phyloP scores from a whole-genome alignment of 1,140 invertebrate genomes.

The Nebria ingens region DNA sequence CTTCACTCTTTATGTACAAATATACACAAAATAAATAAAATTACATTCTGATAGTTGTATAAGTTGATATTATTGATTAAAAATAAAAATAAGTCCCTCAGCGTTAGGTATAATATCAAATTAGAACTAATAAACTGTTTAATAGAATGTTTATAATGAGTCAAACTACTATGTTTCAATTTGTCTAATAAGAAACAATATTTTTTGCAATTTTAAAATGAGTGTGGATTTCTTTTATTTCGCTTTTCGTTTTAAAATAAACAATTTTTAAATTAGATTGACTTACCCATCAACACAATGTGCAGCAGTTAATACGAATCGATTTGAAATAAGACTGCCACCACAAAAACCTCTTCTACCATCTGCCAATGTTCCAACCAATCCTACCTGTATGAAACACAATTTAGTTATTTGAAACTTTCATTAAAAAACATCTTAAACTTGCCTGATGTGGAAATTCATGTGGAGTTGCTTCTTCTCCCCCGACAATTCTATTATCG shows the following conservation, averaged over 20 bases:
- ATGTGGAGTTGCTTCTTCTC: conserved; percentile 26
- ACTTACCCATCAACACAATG: conserved; percentile 37
- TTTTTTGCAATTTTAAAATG: not conserved
- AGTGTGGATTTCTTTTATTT: not conserved
- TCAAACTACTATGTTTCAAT: not conserved
- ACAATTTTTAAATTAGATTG: not conserved
- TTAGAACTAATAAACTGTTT: not conserved
- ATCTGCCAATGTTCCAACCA: not conserved
- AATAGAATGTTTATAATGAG: not conserved
- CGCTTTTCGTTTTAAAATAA: not conserved
- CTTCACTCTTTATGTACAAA: conserved; percentile 6
- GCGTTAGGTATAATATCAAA: not conserved
- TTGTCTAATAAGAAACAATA: not conserved
- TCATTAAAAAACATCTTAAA: not conserved
- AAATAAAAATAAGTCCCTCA: not conserved
- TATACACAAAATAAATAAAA: not conserved
- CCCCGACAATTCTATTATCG: conserved; percentile 24
- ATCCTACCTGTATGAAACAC: not conserved
- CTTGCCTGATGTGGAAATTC: conserved; percentile 34
- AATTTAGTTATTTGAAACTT: not conserved
- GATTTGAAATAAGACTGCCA: conserved; percentile 38
- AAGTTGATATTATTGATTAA: not conserved
- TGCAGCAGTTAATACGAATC: conserved; percentile 43
- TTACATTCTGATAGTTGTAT: not conserved
- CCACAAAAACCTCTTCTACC: conserved; percentile 35